Conservation (phyloP, 2,797 vertebrate genomes). For the Mormyrops boulengeri region DNA sequence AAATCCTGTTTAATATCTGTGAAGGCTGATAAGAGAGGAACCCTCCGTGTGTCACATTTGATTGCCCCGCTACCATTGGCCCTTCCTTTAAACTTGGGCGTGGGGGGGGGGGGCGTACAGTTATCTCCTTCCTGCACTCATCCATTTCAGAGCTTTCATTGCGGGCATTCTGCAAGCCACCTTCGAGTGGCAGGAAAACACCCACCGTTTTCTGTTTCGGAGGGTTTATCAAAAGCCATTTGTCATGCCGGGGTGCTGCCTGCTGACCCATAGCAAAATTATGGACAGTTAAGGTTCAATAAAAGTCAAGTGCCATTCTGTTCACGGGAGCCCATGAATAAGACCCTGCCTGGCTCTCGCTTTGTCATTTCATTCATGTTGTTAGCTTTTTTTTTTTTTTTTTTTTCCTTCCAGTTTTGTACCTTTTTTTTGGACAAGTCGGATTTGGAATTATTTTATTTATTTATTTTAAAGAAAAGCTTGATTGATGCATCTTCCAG, state of each 20-base stretch:
- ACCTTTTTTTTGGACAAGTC: background rate
- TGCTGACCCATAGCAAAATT: constrained; percentile 39
- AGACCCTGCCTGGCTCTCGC: background rate
- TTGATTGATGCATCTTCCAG: background rate
- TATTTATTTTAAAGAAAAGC: background rate
- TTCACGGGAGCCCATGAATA: background rate
- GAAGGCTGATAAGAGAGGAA: constrained; percentile 61
- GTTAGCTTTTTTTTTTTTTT: background rate
- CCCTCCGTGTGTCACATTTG: constrained; percentile 53
- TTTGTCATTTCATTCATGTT: background rate
- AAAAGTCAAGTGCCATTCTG: constrained; percentile 25
- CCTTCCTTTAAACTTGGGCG: background rate
- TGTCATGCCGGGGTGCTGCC: constrained; percentile 30
- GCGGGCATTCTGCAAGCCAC: background rate
- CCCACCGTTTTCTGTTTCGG: constrained; percentile 1
- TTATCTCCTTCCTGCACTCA: constrained; percentile 18
- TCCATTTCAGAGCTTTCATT: background rate
- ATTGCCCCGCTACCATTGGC: background rate
- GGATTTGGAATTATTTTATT: background rate
- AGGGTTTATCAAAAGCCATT: constrained; percentile 42
- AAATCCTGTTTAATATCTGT: constrained; percentile 72
- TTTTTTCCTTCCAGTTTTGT: background rate
- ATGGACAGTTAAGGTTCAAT: constrained; percentile 41
- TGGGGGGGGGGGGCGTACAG: background rate
- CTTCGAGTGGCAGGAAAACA: constrained; percentile 45